A percentile compares a stretch with the other conserved stretches of the same genome.
Conservation (phyloP, 2,797 vertebrate species). For the Euthynnus affinis region DNA sequence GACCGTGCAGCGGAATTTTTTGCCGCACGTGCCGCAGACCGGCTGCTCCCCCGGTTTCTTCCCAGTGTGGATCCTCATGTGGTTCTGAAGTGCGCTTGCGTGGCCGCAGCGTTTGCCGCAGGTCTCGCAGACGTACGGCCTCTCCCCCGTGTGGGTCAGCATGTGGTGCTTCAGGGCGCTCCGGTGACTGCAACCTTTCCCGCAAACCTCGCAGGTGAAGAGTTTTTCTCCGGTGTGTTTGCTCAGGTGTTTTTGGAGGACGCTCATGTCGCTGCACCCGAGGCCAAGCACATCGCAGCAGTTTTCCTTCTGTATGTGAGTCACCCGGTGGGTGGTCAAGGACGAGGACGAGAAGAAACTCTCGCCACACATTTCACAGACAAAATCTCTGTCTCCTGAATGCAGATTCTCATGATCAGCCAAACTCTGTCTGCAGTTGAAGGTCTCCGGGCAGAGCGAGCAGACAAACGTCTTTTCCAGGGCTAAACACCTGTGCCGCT, state of each 20-base stretch:
- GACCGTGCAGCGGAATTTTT: constrained; percentile 63
- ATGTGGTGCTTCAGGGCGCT: constrained; percentile 70
- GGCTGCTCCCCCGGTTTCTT: constrained; percentile 64
- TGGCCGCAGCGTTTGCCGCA: constrained; percentile 76
- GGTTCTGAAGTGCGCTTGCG: constrained; percentile 75
- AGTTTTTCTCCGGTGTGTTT: constrained; percentile 55
- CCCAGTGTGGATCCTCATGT: constrained; percentile 70
- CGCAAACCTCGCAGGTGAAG: constrained; percentile 68
- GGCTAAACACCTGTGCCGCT: constrained; percentile 69
- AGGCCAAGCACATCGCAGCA: constrained; percentile 51
- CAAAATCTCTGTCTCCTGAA: constrained; percentile 55
- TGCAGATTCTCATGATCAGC: constrained; percentile 72
- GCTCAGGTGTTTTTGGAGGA: constrained; percentile 52
- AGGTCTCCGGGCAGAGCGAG: constrained; percentile 71
- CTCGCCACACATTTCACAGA: constrained; percentile 69
- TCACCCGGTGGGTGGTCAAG: constrained; percentile 57
- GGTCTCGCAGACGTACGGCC: constrained; percentile 65
- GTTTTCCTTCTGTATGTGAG: constrained; percentile 45
- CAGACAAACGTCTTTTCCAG: constrained; percentile 68
- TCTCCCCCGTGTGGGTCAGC: constrained; percentile 45
- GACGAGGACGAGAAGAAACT: constrained; percentile 64
- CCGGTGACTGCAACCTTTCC: constrained; percentile 64
- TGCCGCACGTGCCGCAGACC: constrained; percentile 60
- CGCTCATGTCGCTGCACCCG: constrained; percentile 30
- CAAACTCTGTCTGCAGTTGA: constrained; percentile 63